Evolutionary conservation across 2,797 vertebrate genomes (phyloP).

Genomic region (Amblyopsis hoosieri): DNA sequence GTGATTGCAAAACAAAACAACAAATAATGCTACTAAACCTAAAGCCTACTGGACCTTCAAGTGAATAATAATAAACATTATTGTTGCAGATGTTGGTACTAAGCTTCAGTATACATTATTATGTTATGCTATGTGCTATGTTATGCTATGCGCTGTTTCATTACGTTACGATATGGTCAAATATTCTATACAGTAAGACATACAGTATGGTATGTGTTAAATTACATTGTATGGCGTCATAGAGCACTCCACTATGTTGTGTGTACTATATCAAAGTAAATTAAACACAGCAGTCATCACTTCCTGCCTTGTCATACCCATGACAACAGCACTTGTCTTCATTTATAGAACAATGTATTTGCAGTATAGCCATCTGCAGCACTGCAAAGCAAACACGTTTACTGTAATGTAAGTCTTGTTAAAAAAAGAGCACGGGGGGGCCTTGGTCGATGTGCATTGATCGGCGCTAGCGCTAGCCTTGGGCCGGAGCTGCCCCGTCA

Average conservation of each 20-base stretch:
- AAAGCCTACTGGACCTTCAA: too few species aligned
- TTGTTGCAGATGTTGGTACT: neutral
- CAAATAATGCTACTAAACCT: too few species aligned
- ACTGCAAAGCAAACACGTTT: constrained; percentile 75
- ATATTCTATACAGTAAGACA: too few species aligned
- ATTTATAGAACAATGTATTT: constrained; percentile 62
- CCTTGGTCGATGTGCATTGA: constrained; percentile 62
- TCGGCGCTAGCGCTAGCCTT: constrained; percentile 18
- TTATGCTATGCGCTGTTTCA: neutral
- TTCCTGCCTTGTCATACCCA: constrained; percentile 8
- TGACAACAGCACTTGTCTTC: neutral
- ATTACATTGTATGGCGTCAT: too few species aligned
- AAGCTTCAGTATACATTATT: too few species aligned
- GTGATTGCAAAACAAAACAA: too few species aligned
- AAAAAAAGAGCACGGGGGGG: constrained; percentile 1
- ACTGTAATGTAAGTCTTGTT: constrained; percentile 75
- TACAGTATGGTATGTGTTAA: neutral
- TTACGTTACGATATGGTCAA: neutral
- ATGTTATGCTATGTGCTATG: neutral
- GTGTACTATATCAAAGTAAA: constrained; percentile 9
- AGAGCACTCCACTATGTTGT: neutral
- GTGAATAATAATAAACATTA: too few species aligned
- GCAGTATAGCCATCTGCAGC: constrained; percentile 34
- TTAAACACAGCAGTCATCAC: neutral
- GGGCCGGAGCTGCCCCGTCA: constrained; percentile 28